phyloP scores from a whole-genome alignment of 2,888 invertebrate species.

The Meliscaeva auricollis region DNA sequence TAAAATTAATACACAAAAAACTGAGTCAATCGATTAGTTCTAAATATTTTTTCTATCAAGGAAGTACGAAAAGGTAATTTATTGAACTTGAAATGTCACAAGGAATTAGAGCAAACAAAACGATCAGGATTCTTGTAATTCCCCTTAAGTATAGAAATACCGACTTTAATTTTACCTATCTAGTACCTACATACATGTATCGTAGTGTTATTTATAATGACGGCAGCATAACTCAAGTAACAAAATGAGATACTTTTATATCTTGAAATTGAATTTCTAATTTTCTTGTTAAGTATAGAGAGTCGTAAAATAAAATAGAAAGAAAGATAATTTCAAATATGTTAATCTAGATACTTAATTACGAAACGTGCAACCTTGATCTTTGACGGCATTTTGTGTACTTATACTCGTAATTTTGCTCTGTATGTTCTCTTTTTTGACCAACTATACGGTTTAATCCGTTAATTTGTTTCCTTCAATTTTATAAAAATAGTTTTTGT shows the following conservation, averaged over 20 bases:
- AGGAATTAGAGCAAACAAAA: not conserved
- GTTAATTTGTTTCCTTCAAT: constrained; percentile 58
- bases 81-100: constrained; percentile 3
- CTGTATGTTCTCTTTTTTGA: constrained; percentile 22
- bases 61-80: not conserved
- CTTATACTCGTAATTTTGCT: constrained; percentile 6
- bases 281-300: constrained; percentile 6
- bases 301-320: not conserved
- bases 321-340: constrained; percentile 29
- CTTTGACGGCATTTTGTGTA: constrained; percentile 44
- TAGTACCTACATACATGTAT: too few species aligned
- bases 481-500: constrained; percentile 63
- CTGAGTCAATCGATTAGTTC: too few species aligned
- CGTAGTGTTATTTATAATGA: not conserved
- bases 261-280: constrained; percentile 47
- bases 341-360: constrained; percentile 41
- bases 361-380: constrained; percentile 72
- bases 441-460: constrained; percentile 19
- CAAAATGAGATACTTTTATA: constrained; percentile 6
- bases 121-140: not conserved
- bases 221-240: constrained; percentile 6
- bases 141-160: not conserved
- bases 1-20: too few species aligned
- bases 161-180: too few species aligned
- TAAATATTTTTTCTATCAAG: not conserved